Base-by-base conservation (phyloP, 2,888 invertebrate genomes). In the Balanococcus diminutus region DNA sequence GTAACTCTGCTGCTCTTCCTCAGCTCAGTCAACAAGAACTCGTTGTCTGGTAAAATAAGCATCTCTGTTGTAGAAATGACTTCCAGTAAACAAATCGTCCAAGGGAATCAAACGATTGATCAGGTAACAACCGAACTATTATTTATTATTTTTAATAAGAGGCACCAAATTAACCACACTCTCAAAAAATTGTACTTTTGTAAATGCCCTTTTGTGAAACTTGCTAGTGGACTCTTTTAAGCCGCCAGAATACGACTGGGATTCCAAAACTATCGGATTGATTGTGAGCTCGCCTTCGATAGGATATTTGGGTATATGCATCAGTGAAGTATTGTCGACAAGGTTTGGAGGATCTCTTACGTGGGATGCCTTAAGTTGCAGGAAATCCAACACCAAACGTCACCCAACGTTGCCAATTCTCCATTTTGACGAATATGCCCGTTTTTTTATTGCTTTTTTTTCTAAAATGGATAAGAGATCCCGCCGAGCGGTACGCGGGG, bases 231-330 rank as follows among this genome's bases (percentile, higher is more conserved):
- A 51, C 51, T 51, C n/a, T 51, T 51, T 51, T 28, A 67, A 67
- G 61, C 61, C 61, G 8, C 93, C 92, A 88, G 95, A 96, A 88
- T 96, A 96, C 89, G 93, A 94, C 87, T 96, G 96, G 96, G 93
- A 94, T 88, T 92, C 94, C 0, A 93, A 93, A 89, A 92, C 94
- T 56, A 95, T 94, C 90, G 96, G 96, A 0, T 90, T 94, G 84
- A 93, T 97, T 39, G 90, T 97, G 84, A 95, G 96, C 89, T 95
- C 96, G 0, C 97, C 96, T 90, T 97, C 96, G 91, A 96, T 96
- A 89, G 96, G 96, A 0, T 97, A 97, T 90, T 93, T 96, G 86
- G 90, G 95, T 87, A 96, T 96, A 0, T 96, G 96, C 46, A 92
- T 95, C 0, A 96, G 96, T 0, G 96, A 96, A 81, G 95, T 94